Conservation (phyloP, 2,888 invertebrate species). For the Kryphioiulus occultus region DNA sequence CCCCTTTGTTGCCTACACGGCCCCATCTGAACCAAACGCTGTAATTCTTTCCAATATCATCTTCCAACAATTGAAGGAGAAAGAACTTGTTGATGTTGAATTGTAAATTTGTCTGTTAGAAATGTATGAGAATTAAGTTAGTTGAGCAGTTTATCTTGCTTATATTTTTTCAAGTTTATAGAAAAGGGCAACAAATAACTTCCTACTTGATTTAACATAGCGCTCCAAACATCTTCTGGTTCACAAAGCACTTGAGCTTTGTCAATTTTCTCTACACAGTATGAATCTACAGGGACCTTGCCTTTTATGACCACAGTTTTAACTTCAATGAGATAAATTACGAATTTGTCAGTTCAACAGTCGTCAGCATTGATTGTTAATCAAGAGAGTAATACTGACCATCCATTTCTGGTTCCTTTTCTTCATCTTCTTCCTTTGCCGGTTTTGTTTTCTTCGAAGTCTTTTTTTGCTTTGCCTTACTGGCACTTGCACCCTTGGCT, state of each 20-base stretch:
- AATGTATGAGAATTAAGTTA: conserved; percentile 53
- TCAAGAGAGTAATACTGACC: background rate
- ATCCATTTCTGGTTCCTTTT: background rate
- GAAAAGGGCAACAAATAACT: conserved; percentile 56
- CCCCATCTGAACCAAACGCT: conserved; percentile 68
- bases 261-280: conserved; percentile 59
- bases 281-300: conserved; percentile 63
- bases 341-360: too few relatives aligned
- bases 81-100: conserved; percentile 68
- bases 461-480: background rate
- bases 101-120: conserved; percentile 64
- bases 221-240: conserved; percentile 63
- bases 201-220: conserved; percentile 64
- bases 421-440: background rate
- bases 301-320: conserved; percentile 61
- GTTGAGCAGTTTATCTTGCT: background rate
- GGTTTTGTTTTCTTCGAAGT: background rate
- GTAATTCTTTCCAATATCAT: conserved; percentile 60
- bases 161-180: background rate
- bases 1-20: conserved; percentile 66
- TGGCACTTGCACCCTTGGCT: background rate
- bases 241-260: conserved; percentile 60
- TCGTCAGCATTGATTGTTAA: too few relatives aligned
- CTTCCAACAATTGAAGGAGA: conserved; percentile 65
- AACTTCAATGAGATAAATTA: conserved; percentile 55